Base-by-base conservation (phyloP, 2,888 invertebrate species). In the Parthenolecanium corni region DNA sequence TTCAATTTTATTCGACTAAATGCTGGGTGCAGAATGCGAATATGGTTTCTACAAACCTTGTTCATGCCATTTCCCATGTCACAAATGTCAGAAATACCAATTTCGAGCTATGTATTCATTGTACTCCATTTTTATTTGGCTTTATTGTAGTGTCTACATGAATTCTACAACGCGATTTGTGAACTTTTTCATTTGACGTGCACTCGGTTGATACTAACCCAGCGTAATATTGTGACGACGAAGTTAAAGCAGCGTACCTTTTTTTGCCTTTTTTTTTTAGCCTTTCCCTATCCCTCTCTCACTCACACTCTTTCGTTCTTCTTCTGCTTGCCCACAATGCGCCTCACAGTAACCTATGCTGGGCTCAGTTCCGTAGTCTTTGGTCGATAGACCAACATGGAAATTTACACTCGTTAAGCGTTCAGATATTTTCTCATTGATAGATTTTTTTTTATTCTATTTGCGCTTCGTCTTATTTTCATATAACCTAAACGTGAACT, bases 21-120 rank as follows among this genome's bases (percentile, higher is more conserved):
- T 9, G 31, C 5, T 6, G 31, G 31, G 31, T 31, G 31, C 31
- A 9, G 31, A 31, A 31, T 31, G 31, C 31, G 31, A 31, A 31
- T 31, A 31, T 9, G 31, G 31, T 31, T 31, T 31, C 31, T 49
- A 62, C 62, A 51, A 51, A 62, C 62, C 62, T 62, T 62, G 62
- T 62, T 62, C 62, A 62, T 62, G 40, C 62, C 62, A 62, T 62
- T 62, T 31, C 62, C 62, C 62, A 62, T 62, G 44, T 52, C 62
- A 31, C 31, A 58, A 58, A 47, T 58, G 58, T 58, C 58, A 58
- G 58, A 47, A 58, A 58, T 58, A 47, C 12, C 47, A 47, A 58
- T 20, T 49, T 18, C 46, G 49, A 46, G 36, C 21, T 21, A 49
- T 21, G 49, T 36, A 20, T 18, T 38, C 58, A 20, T 31, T 36